These are phyloP conservation scores for Pocillopora meandrina DNA, from an alignment of 92 coral and sea anemone species.

Conservation along the genomic window DNA sequence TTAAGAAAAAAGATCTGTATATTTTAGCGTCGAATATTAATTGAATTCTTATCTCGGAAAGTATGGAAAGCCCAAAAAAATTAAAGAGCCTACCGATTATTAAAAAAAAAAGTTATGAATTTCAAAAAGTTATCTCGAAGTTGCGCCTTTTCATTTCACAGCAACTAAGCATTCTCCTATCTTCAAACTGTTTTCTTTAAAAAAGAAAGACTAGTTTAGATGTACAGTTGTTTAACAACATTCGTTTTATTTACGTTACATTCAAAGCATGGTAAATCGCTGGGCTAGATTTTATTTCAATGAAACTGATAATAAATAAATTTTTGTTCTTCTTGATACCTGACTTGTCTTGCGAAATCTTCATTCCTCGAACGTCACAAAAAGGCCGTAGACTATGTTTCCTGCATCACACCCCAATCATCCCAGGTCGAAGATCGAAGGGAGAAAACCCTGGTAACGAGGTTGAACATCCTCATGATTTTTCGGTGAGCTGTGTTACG, in stretches of 20 bases:
- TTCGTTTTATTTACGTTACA: not conserved
- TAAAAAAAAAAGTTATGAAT: not conserved
- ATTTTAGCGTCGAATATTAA: not conserved
- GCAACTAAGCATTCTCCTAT: not conserved
- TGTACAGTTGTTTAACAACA: conserved; percentile 24
- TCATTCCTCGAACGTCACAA: too few relatives aligned
- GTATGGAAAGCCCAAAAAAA: not conserved
- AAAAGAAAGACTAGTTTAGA: not conserved
- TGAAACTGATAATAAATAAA: conserved; percentile 11
- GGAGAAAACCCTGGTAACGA: too few relatives aligned
- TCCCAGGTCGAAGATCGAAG: too few relatives aligned
- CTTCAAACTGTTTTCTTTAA: conserved; percentile 1
- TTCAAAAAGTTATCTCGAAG: conserved; percentile 1
- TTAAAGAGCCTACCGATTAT: not conserved
- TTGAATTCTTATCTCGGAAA: conserved; percentile 2
- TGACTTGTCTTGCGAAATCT: not conserved
- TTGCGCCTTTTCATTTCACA: conserved; percentile 17
- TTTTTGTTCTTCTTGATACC: not conserved
- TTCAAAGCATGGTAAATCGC: conserved; percentile 19
- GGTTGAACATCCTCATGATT: too few relatives aligned
- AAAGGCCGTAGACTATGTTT: too few relatives aligned
- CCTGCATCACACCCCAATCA: too few relatives aligned
- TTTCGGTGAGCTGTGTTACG: too few relatives aligned
- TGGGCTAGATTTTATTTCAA: conserved; percentile 26
- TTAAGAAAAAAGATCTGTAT: conserved; percentile 7